A percentile compares a stretch with the other conserved stretches of the same genome.
These are phyloP conservation scores for Pimephales promelas DNA, from an alignment of 2,113 vertebrate genomes.

Conservation along the genomic window DNA sequence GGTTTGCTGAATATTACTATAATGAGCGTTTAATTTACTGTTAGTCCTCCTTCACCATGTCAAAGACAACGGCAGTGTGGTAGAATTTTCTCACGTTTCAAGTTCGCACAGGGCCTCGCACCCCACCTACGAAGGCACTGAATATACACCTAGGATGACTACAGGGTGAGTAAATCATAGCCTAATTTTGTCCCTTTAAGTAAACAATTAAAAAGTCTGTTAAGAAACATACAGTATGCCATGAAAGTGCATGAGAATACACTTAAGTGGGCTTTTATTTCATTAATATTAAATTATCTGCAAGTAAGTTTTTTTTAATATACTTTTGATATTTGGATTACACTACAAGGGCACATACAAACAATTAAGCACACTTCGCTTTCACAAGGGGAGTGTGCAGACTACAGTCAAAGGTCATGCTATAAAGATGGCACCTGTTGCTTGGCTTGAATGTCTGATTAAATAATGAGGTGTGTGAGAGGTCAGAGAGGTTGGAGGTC, in stretches of 20 bases:
- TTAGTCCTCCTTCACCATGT: no score
- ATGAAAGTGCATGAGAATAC: background rate
- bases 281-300: background rate
- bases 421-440: constrained; percentile 66
- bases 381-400: background rate
- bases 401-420: constrained; percentile 45
- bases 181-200: no score
- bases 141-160: no score
- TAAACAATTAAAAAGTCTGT: background rate
- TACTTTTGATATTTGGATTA: background rate
- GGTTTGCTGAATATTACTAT: no score
- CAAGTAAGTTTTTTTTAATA: background rate
- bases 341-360: background rate
- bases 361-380: background rate
- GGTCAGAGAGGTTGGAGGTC: constrained; percentile 50
- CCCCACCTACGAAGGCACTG: no score
- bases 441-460: constrained; percentile 53
- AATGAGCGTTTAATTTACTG: no score
- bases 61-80: no score
- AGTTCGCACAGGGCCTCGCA: no score
- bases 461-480: constrained; percentile 58
- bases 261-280: background rate
- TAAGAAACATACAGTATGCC: background rate
- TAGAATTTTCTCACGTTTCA: no score
- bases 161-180: no score